Percentiles rank a stretch among this genome's conserved stretches.
These are phyloP conservation scores for Anastatus disparis DNA, from an alignment of 1,140 invertebrate species.

Conservation along the genomic window DNA sequence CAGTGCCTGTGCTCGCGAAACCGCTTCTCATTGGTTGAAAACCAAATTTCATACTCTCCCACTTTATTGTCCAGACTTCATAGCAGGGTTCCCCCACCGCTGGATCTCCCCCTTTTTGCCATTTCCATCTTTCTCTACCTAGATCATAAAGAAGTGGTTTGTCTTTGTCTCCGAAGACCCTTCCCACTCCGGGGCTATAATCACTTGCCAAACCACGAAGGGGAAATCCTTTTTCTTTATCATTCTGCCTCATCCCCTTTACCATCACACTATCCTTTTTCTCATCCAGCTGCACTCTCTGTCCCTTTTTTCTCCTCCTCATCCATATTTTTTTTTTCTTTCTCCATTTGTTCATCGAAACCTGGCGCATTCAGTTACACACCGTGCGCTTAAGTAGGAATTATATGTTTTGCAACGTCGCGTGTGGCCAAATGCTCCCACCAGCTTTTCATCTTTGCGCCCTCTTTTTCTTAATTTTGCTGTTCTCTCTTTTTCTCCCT, in stretches of 20 bases:
- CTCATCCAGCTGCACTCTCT: not conserved
- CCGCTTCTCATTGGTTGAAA: not conserved
- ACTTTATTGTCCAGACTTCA: not conserved
- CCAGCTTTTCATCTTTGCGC: constrained; percentile 31
- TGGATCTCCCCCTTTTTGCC: not conserved
- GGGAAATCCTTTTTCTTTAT: constrained; percentile 36
- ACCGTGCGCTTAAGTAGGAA: constrained; percentile 42
- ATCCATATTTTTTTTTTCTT: not conserved
- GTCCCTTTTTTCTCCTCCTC: constrained; percentile 27
- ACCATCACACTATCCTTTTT: not conserved
- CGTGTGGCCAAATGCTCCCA: constrained; percentile 44
- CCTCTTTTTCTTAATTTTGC: constrained; percentile 23
- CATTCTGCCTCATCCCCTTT: constrained; percentile 29
- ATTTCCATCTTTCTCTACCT: not conserved
- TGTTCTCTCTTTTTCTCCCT: not conserved
- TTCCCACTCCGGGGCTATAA: constrained; percentile 16
- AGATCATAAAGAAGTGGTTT: constrained; percentile 27
- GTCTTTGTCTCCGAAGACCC: constrained; percentile 17
- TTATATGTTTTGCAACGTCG: constrained; percentile 48
- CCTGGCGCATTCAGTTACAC: constrained; percentile 19
- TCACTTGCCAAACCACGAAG: not conserved
- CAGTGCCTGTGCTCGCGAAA: too few species aligned
- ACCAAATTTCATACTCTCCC: not conserved
- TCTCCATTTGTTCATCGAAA: not conserved
- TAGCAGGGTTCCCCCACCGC: not conserved